These are phyloP conservation scores for Kryphioiulus occultus DNA, from an alignment of 2,888 invertebrate genomes.

Conservation along the genomic window DNA sequence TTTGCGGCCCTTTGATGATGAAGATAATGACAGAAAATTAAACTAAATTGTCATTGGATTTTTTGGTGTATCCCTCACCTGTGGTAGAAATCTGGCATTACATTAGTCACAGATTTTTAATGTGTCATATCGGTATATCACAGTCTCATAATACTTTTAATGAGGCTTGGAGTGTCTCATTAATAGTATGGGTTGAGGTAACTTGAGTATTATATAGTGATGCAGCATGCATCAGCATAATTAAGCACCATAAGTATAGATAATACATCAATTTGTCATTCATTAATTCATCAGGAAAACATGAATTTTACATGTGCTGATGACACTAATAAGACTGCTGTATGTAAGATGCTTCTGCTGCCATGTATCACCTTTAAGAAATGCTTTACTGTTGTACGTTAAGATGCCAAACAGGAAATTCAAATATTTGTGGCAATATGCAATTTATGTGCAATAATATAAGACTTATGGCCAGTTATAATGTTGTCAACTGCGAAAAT, in stretches of 20 bases:
- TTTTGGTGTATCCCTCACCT: background rate
- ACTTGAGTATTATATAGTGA: too few relatives aligned
- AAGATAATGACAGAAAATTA: background rate
- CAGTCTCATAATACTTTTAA: too few relatives aligned
- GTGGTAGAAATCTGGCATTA: background rate
- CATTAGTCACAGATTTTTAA: conserved; percentile 1
- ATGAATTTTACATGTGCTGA: background rate
- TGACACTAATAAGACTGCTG: too few relatives aligned
- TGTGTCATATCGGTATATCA: background rate
- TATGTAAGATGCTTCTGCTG: too few relatives aligned
- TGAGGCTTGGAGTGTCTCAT: too few relatives aligned
- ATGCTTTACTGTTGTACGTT: background rate
- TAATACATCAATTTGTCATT: background rate
- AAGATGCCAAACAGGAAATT: background rate
- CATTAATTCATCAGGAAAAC: background rate
- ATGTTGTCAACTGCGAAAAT: background rate
- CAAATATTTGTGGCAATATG: background rate
- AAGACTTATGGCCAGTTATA: background rate
- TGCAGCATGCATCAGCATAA: background rate
- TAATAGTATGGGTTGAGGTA: too few relatives aligned
- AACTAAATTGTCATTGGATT: background rate
- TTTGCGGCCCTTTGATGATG: background rate
- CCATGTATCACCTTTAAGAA: background rate
- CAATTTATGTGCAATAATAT: background rate
- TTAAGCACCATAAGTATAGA: background rate